Base-by-base conservation (phyloP, 64 coral and sea anemone species). In the Actinia tenebrosa region DNA sequence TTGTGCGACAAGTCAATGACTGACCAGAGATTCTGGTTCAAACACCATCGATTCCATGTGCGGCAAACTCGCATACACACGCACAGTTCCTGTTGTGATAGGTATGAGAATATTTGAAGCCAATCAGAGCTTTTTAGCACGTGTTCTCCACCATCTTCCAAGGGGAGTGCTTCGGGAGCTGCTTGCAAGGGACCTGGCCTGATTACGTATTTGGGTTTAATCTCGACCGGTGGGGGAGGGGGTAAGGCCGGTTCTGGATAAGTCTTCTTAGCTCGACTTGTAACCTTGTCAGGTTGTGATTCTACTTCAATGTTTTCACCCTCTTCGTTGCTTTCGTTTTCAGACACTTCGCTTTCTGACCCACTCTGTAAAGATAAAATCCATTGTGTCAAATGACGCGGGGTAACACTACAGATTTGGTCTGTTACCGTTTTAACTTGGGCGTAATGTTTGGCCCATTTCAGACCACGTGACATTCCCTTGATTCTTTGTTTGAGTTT, bases 41-140 rank as follows among this genome's bases (percentile, higher is more conserved):
- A 95, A 4, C 88, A 89, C 97, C 97, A 99, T 69, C 97, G 90
- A 81, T 99, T 99, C 93, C 93, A 99, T 19, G 97, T 99, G 71
- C 88, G 91, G 68, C 93, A 99, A 45, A 99, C 97, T 78, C 90
- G 88, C 97, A 99, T 99, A 60, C 97, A 99, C 88, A 89, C 18
- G 71, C 90, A 99, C 17, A 95, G 86, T 19, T 99, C 90, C 16
- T 78, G 66, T 53, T 95, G 80, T 16, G 84, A 91, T 3, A 99
- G 55, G 60, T 88, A 91, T 44, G 90, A 84, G 71, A 99, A 99
- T 8, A 99, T 88, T n/a, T 79, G 18, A 7, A 99, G 66, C 97
- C 97, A 99, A 10, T 85, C 62, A 55, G 88, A 79, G 60, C 86
- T 86, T 19, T 89, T 86, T 55, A 99, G 79, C 10, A 91, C 78